Base-by-base conservation (phyloP, 2,113 vertebrate species). In the Cephalopholis sonnerati region DNA sequence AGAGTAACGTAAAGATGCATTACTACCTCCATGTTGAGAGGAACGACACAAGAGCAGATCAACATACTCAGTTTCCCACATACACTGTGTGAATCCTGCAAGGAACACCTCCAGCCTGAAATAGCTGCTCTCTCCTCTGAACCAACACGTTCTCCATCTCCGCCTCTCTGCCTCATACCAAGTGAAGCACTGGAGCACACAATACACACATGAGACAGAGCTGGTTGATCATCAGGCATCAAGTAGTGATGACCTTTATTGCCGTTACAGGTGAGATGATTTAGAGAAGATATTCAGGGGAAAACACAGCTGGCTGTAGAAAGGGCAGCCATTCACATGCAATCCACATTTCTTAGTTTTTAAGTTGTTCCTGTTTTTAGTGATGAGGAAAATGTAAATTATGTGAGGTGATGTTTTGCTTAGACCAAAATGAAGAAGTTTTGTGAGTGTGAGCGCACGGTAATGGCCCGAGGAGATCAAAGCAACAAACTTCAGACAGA, bases 121-220 rank as follows among this genome's bases (percentile, higher is more conserved):
- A 83, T 71, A 86, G 59, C 73, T 51, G 50, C 73, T 74, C 27
- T 66, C 41, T 50, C n/a, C 64, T 73, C 39, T 80, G 53, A 86
- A 83, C 71, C 77, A 75, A 78, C 79, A 83, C 75, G 76, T 86
- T 84, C 79, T 76, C 48, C 66, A 66, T 74, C 67, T 75, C 25
- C 32, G 50, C 50, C 41, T 63, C 18, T 29, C 25, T 32, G 44
- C 69, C 46, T 78, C 27, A 15, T 72, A 74, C 36, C n/a, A 20
- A 62, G 66, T 69, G 85, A 71, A 86, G 20, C 59, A 55, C 20
- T 76, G 41, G 53, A 16, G 24, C 32, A 36, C 32, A 36, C 32
- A 36, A 5, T 36, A 36, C 32, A 36, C 32, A 36, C 32, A 22
- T n/a, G 18, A 39, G 12, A 15, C 8, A 39, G 51, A 71, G 58